A percentile compares a stretch with the other conserved stretches of the same genome.
Evolutionary conservation across 2,888 invertebrate species (phyloP).

Genomic region (Lasioglossum zephyrum): DNA sequence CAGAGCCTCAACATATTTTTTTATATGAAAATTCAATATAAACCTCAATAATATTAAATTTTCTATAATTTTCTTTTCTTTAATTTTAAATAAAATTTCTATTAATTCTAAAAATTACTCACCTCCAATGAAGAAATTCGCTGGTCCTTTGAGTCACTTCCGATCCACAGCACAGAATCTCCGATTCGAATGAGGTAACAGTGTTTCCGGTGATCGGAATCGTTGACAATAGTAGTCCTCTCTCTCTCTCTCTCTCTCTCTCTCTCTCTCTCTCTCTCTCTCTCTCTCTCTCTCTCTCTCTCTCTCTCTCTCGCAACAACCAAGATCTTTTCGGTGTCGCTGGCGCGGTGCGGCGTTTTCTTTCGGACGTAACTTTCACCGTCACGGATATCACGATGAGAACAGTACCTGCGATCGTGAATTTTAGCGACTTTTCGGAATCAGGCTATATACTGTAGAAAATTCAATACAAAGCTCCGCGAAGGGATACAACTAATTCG

Average conservation of each 20-base stretch:
- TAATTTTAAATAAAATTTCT: too few species aligned
- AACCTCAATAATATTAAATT: too few species aligned
- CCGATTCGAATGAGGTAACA: background rate
- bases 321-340: conserved; percentile 30
- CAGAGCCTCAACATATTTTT: too few species aligned
- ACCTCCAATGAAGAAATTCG: background rate
- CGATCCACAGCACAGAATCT: background rate
- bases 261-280: conserved; percentile 12
- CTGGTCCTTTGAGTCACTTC: background rate
- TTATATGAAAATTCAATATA: too few species aligned
- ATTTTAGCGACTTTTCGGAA: background rate
- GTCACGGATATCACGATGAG: conserved; percentile 8
- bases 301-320: conserved; percentile 14
- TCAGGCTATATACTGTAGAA: background rate
- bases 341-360: conserved; percentile 17
- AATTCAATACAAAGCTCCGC: background rate
- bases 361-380: conserved; percentile 56
- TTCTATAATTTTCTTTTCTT: too few species aligned
- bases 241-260: background rate
- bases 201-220: background rate
- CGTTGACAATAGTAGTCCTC: background rate
- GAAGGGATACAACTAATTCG: background rate
- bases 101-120: background rate
- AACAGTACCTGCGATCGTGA: background rate
- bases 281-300: background rate